phyloP scores from a whole-genome alignment of 2,888 invertebrate genomes.

The Cylloceria caligata region DNA sequence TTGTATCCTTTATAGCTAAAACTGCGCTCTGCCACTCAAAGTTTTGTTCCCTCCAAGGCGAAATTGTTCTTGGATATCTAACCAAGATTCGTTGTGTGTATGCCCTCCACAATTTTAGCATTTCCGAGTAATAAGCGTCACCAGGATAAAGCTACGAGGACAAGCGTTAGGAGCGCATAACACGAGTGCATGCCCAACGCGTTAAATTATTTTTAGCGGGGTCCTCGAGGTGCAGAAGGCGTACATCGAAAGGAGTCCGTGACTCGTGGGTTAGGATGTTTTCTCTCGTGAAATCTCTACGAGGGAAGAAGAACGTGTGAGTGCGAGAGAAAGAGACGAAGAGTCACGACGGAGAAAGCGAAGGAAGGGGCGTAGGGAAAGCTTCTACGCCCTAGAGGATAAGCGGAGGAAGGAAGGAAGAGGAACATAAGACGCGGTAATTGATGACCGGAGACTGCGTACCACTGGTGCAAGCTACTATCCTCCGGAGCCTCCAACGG shows the following conservation, averaged over 20 bases:
- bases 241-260: conserved; percentile 35
- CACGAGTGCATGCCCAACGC: conserved; percentile 30
- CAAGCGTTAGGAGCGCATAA: conserved; percentile 14
- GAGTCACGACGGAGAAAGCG: conserved; percentile 8
- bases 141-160: conserved; percentile 1
- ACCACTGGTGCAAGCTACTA: conserved; percentile 49
- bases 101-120: conserved; percentile 12
- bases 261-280: conserved; percentile 30
- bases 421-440: conserved; percentile 76
- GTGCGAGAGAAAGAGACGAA: not conserved
- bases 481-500: conserved; percentile 55
- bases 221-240: conserved; percentile 64
- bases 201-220: conserved; percentile 66
- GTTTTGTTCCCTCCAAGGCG: not conserved
- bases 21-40: not conserved
- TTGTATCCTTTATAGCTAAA: not conserved
- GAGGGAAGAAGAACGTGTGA: conserved; percentile 12
- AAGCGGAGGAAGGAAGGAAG: conserved; percentile 68
- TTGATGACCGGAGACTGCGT: conserved; percentile 74
- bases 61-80: not conserved
- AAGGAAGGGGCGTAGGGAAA: not conserved
- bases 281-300: conserved; percentile 32
- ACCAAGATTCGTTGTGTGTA: not conserved
- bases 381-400: conserved; percentile 52
- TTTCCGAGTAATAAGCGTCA: conserved; percentile 30